Evolutionary conservation across 2,113 vertebrate species (phyloP).

Genomic region (Cepphus grylle): DNA sequence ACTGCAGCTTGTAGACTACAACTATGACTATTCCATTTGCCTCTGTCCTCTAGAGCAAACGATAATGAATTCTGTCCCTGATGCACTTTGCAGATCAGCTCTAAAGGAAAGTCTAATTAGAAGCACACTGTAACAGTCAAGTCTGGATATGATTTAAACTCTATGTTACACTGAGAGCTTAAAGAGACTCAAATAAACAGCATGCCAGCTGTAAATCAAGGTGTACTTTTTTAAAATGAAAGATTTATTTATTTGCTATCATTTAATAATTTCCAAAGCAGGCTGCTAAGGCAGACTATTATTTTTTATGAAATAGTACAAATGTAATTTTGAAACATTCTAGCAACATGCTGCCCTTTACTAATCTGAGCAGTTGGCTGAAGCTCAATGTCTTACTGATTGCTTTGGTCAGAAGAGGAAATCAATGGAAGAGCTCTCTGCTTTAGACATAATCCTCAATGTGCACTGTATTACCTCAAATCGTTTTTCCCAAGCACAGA

Average conservation of each 20-base stretch:
- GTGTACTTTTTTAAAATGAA: neutral
- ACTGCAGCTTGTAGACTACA: neutral
- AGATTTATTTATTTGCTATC: neutral
- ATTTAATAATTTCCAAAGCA: neutral
- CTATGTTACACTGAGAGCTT: neutral
- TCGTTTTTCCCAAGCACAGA: neutral
- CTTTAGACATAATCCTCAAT: neutral
- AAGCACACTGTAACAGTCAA: neutral
- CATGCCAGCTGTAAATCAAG: neutral
- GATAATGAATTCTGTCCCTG: neutral
- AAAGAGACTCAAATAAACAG: neutral
- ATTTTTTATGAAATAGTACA: neutral
- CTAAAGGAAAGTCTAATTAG: neutral
- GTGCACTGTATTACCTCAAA: neutral
- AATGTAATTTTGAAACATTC: neutral
- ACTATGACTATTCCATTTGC: neutral
- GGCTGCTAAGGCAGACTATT: neutral
- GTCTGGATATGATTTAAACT: neutral
- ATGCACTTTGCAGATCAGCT: neutral
- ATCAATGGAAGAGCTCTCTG: neutral
- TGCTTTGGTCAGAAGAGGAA: neutral
- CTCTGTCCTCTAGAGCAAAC: neutral
- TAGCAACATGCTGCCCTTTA: neutral
- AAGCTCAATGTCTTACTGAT: neutral
- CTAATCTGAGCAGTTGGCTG: neutral